phyloP scores from a whole-genome alignment of 1,140 invertebrate species.

The Drosophila melanica region DNA sequence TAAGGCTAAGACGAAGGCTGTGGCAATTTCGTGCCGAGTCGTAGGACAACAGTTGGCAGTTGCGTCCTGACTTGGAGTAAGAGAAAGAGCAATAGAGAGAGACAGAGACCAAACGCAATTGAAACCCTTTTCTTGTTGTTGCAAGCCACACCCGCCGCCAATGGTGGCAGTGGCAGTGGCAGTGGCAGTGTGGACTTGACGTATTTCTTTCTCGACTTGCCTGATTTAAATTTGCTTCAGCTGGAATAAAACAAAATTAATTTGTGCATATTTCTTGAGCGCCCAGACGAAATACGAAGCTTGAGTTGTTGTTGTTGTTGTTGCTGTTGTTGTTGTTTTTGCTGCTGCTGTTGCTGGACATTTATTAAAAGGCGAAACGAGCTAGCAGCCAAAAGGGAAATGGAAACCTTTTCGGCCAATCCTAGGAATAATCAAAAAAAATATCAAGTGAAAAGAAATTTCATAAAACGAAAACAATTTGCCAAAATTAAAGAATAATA shows the following conservation, averaged over 20 bases:
- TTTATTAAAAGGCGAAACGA: constrained; percentile 77
- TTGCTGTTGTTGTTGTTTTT: constrained; percentile 10
- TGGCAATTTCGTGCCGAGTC: constrained; percentile 34
- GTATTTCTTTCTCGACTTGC: constrained; percentile 59
- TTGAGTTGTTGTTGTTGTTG: constrained; percentile 41
- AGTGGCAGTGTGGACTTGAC: constrained; percentile 65
- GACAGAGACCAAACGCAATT: constrained; percentile 29
- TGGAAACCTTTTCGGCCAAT: constrained; percentile 77
- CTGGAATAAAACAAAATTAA: constrained; percentile 80
- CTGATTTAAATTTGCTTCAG: constrained; percentile 81
- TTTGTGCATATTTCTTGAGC: constrained; percentile 82
- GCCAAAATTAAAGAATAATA: constrained; percentile 82
- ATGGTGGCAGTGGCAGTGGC: background rate
- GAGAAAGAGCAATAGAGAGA: background rate
- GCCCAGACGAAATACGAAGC: constrained; percentile 76
- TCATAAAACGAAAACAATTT: constrained; percentile 83
- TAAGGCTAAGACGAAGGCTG: constrained; percentile 22
- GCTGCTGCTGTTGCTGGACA: constrained; percentile 47
- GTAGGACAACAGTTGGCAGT: constrained; percentile 59
- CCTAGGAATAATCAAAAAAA: constrained; percentile 66
- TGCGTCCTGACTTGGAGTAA: constrained; percentile 21
- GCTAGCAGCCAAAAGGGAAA: constrained; percentile 52
- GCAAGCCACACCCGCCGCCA: constrained; percentile 14
- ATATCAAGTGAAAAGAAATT: constrained; percentile 76
- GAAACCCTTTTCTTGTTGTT: constrained; percentile 75